phyloP scores from a whole-genome alignment of 2,888 invertebrate genomes.

The Noctua comes region DNA sequence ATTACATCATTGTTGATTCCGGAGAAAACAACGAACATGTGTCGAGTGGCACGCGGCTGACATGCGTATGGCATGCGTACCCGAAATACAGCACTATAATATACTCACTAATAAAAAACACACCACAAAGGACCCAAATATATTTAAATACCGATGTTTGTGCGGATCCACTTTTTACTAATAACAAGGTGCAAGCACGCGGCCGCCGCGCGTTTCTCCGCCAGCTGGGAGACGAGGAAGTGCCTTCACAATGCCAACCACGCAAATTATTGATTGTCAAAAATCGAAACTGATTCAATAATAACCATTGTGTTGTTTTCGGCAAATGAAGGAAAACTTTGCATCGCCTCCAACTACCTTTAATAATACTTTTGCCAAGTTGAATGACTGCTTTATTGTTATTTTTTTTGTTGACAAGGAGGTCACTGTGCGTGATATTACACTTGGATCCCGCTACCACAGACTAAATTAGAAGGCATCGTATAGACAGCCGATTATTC shows the following conservation, averaged over 20 bases:
- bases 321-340: slow-evolving; percentile 66
- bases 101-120: slow-evolving; percentile 73
- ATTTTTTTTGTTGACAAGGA: slow-evolving; percentile 75
- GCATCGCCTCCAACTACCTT: slow-evolving; percentile 69
- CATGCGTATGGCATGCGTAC: slow-evolving; percentile 73
- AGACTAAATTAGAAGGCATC: slow-evolving; percentile 72
- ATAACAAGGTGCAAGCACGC: slow-evolving; percentile 80
- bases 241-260: slow-evolving; percentile 76
- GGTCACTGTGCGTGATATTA: slow-evolving; percentile 72
- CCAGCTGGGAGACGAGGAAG: slow-evolving; percentile 87
- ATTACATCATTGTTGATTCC: slow-evolving; percentile 44
- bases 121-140: slow-evolving; percentile 76
- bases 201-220: slow-evolving; percentile 80
- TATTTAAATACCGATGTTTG: slow-evolving; percentile 81
- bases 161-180: slow-evolving; percentile 83
- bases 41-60: slow-evolving; percentile 74
- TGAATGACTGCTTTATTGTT: slow-evolving; percentile 82
- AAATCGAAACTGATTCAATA: slow-evolving; percentile 77
- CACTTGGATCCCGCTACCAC: slow-evolving; percentile 70
- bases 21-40: slow-evolving; percentile 40
- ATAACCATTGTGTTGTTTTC: slow-evolving; percentile 66
- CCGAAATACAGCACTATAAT: slow-evolving; percentile 51
- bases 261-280: slow-evolving; percentile 82
- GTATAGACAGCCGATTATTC: slow-evolving; percentile 67
- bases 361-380: slow-evolving; percentile 76